Evolutionary conservation across 1,140 invertebrate species (phyloP), one percentile per base, ranked within the genome.

Genomic region (Lordiphosa stackelbergi): DNA sequence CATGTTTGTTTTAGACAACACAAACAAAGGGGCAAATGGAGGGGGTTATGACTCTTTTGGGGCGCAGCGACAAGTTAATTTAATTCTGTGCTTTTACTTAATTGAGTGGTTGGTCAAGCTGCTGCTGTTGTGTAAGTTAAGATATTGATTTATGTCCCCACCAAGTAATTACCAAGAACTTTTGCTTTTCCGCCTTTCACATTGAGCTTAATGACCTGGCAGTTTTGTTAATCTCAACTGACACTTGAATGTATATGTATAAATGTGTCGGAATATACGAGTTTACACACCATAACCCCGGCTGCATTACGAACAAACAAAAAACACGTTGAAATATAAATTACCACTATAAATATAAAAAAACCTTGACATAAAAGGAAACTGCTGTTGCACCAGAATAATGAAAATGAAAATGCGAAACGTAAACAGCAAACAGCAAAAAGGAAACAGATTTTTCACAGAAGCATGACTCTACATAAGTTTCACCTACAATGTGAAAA

Each of bases 311-410:
- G 54, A 58, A 46, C 52, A 53, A 58, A 53, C 36, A 43, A 47
- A 24, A 61, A 51, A 46, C 41, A 71, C 71, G 70, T 74, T 79
- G 57, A 71, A 60, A 55, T 75, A 81, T 75, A 83, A 81, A 81
- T 75, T 65, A 65, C 77, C 59, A 72, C 56, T 69, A 81, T 81
- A 81, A 83, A 83, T 81, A 75, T 83, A 72, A 69, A 42, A 45
- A 63, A 61, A 49, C 41, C 60, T 56, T 48, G 34, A 49, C 59
- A 43, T 45, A 53, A 73, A 73, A 49, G 62, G 73, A 75, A 75
- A 68, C 57, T 55, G 46, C 41, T 69, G 46, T 38, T 69, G 42
- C 46, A 56, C 35, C 43, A 36, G 10, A 37, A 53, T 62, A 74
- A 65, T 66, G 70, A 52, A 52, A 74, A 53, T 52, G 40, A 63